Evolutionary conservation across 2,888 invertebrate species (phyloP).

Genomic region (Malacosoma neustria): DNA sequence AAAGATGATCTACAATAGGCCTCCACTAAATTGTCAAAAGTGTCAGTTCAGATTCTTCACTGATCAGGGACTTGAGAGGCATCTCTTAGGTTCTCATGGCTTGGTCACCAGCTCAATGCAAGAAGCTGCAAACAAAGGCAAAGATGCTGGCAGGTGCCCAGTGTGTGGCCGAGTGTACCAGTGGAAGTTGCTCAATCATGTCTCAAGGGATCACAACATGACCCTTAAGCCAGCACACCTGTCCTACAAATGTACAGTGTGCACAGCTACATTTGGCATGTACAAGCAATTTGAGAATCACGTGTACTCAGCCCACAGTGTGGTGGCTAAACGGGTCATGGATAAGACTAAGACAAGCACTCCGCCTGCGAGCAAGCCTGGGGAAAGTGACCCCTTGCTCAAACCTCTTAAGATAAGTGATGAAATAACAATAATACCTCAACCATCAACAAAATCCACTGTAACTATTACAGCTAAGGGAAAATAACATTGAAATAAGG

Average conservation of each 20-base stretch:
- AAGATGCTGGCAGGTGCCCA: conserved; percentile 95
- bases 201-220: conserved; percentile 94
- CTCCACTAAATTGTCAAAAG: conserved; percentile 96
- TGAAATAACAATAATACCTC: conserved; percentile 94
- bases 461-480: conserved; percentile 64
- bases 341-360: conserved; percentile 78
- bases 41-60: conserved; percentile 98
- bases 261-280: conserved; percentile 96
- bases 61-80: conserved; percentile 96
- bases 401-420: conserved; percentile 93
- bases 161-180: conserved; percentile 90
- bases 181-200: conserved; percentile 93
- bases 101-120: conserved; percentile 97
- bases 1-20: conserved; percentile 95
- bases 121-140: conserved; percentile 95
- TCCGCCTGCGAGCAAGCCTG: conserved; percentile 30
- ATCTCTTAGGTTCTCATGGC: conserved; percentile 95
- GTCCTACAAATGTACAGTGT: conserved; percentile 96
- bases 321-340: conserved; percentile 91
- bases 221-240: conserved; percentile 94
- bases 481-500: conserved; percentile 47
- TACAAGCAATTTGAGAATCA: conserved; percentile 97
- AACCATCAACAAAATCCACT: conserved; percentile 77
- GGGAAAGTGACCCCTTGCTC: conserved; percentile 77
- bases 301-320: conserved; percentile 95